Evolutionary conservation across 2,113 vertebrate genomes (phyloP), one percentile per base, ranked within the genome.

Genomic region (Sinocyclocheilus anophthalmus): DNA sequence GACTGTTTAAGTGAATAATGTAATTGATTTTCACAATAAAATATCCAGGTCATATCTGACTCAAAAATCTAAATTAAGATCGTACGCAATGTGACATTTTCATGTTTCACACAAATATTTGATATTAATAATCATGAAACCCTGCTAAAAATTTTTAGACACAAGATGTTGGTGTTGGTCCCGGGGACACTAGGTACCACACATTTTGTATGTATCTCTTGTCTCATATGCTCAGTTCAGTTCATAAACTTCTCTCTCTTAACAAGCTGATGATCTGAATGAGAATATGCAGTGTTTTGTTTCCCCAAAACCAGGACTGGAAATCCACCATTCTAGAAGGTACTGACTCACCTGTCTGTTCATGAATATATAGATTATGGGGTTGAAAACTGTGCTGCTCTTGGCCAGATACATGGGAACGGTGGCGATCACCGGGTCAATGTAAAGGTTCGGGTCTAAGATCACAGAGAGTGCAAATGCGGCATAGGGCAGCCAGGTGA

Each of bases 331-430:
- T n/a, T 59, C 8, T 59, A 59, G 8, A 59, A 59, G 1, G 20
- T 3, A 59, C 39, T 4, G 33, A 77, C 86, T 90, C 87, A 94
- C 94, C 91, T 94, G 94, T 90, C 92, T 91, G 88, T 95, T 94
- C 92, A 94, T 95, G 88, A 94, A 95, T 81, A 95, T 92, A 22
- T 89, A 93, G 61, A 95, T 93, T 84, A 94, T 90, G 81, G 92
- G 93, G 88, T 91, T 95, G 87, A 91, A 94, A 65, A 93, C 86
- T 0, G 91, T 93, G 91, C 90, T 95, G 89, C 89, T 92, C 91
- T 94, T 95, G 83, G 93, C 90, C 83, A 93, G 83, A 73, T 93
- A 89, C 81, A 92, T 88, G 2, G 91, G 94, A 26, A 88, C 85
- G 37, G 92, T 93, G 20, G 93, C 85, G 24, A 92, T 90, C 30